A percentile compares a stretch with the other conserved stretches of the same genome.
These are phyloP conservation scores for Echinarachnius parma DNA, from an alignment of 53 echinoderm and acorn worm genomes.

Conservation along the genomic window DNA sequence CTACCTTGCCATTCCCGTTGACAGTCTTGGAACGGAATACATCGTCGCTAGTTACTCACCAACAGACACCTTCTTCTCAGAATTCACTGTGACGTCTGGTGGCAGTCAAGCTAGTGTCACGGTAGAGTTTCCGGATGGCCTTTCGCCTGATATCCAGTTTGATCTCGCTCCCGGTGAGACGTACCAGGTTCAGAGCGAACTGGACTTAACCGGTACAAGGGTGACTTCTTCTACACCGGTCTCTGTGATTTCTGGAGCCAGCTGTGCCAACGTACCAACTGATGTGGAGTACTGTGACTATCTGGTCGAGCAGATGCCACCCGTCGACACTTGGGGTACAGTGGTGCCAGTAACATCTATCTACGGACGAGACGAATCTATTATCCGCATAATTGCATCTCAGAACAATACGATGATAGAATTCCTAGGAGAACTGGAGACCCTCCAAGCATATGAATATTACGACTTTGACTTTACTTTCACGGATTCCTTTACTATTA, in stretches of 20 bases:
- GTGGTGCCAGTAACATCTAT: constrained; percentile 60
- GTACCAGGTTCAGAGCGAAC: constrained; percentile 60
- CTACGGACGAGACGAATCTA: constrained; percentile 49
- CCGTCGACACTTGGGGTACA: constrained; percentile 66
- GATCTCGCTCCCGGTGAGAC: constrained; percentile 48
- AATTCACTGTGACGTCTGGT: constrained; percentile 56
- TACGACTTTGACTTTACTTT: constrained; percentile 51
- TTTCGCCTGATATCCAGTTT: constrained; percentile 17
- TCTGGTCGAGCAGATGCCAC: constrained; percentile 69
- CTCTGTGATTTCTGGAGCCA: constrained; percentile 60
- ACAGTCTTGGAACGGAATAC: constrained; percentile 66
- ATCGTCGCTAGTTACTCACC: constrained; percentile 65
- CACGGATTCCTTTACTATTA: constrained; percentile 22
- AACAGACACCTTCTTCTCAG: constrained; percentile 48
- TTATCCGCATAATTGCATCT: constrained; percentile 62
- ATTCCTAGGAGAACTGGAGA: constrained; percentile 31
- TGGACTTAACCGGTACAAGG: constrained; percentile 64
- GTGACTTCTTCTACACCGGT: constrained; percentile 53
- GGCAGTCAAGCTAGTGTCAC: constrained; percentile 33
- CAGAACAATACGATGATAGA: constrained; percentile 47
- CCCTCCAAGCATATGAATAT: constrained; percentile 43
- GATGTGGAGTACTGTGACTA: constrained; percentile 59
- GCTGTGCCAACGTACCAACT: constrained; percentile 62
- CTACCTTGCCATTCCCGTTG: constrained; percentile 62
- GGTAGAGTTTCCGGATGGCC: constrained; percentile 42